A percentile compares a stretch with the other conserved stretches of the same genome.
Evolutionary conservation across 2,113 vertebrate species (phyloP).

Genomic region (Cryptomyrus ogoouensis): DNA sequence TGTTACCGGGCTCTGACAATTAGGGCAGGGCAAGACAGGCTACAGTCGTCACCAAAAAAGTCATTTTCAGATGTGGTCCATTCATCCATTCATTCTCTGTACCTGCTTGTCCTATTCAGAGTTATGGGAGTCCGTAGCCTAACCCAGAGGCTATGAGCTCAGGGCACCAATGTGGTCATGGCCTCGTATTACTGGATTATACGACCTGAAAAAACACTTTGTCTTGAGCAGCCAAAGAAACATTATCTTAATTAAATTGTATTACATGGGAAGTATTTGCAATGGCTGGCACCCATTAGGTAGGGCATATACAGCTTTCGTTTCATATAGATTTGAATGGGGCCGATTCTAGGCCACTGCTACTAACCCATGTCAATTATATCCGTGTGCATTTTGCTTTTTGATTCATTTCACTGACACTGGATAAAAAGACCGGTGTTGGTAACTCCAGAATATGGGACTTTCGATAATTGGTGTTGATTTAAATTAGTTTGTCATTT

Average conservation of each 20-base stretch:
- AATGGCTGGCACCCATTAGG: not conserved
- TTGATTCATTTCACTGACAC: not conserved
- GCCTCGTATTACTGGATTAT: not conserved
- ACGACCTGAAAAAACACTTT: not conserved
- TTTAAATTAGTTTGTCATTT: not conserved
- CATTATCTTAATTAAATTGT: not conserved
- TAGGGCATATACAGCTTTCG: not conserved
- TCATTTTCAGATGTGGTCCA: not conserved
- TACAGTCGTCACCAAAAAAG: not conserved
- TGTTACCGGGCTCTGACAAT: not conserved
- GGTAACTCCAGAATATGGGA: not conserved
- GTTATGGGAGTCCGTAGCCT: not conserved
- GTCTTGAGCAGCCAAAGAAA: not conserved
- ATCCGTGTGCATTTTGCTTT: not conserved
- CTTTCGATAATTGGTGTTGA: not conserved
- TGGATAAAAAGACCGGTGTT: not conserved
- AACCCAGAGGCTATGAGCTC: not conserved
- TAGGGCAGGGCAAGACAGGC: not conserved
- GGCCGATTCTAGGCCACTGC: not conserved
- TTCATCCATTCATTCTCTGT: not conserved
- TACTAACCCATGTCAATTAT: not conserved
- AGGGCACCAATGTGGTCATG: not conserved
- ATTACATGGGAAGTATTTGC: not conserved
- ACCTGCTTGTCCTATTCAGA: not conserved
- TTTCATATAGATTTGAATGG: not conserved